Base-by-base conservation (phyloP, 2,113 vertebrate species). In the Gnathonemus longibarbis region DNA sequence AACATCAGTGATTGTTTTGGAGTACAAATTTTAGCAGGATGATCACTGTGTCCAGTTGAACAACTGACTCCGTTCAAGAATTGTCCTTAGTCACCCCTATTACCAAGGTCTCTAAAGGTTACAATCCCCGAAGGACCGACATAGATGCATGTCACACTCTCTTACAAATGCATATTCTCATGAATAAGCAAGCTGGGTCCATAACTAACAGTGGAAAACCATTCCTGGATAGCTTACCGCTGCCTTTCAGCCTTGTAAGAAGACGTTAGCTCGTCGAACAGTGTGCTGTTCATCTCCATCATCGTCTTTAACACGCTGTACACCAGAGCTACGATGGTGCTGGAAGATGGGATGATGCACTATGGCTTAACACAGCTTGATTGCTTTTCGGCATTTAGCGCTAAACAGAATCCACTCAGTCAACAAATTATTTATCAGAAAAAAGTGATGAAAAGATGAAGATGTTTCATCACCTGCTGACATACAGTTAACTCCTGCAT, bases 261-360 rank as follows among this genome's bases (percentile, higher is more conserved):
- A 90, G 97, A 95, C 0, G 98, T 99, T 83, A 99, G 96, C 92
- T 99, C 98, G 62, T 99, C 98, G 0, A 99, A 99, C 70, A 99
- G 96, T 52, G 97, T 96, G 94, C 97, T 97, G 17, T 99, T 99
- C 98, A 99, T 99, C 92, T 99, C 98, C 98, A 99, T 99, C 92
- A 99, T 93, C 0, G 98, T 98, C 95, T 99, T 99, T 94, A 99
- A 95, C 91, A 99, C 98, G 0, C 99, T 99, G 93, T 99, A 99
- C 17, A 99, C 97, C 91, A 99, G 96, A 42, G 98, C 97, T 91
- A 99, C 96, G 3, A 99, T 99, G 39, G 98, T 99, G 93, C 98
- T 99, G 91, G 87, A 93, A 90, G 42, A 90, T 42, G 35, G 6
- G 74, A 42, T 6, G 45, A 35, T 27, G 31, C 58, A 42, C 35